Base-by-base conservation (phyloP, 1,140 invertebrate genomes). In the Bombus confusus region DNA sequence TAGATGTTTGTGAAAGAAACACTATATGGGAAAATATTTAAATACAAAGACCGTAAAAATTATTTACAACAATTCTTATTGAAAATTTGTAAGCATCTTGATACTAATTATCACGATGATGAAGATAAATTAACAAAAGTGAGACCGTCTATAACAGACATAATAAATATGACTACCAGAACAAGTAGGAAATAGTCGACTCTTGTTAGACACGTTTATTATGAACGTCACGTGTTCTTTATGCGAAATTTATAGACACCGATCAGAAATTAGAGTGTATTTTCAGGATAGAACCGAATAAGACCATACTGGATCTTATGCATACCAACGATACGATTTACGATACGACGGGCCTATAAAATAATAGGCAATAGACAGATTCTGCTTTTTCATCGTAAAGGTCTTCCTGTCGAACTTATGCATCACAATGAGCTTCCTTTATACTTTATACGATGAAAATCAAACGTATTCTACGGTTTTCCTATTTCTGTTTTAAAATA, bases 341-440 rank as follows among this genome's bases (percentile, higher is more conserved):
- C 6, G 47, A 52, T 62, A 77, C 37, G 57, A 62, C n/a, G 75
- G 34, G 34, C 52, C 75, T 77, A 77, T 77, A 77, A 77, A 77
- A 77, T 77, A 77, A 77, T 77, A 28, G 75, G 12, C 52, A 62
- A 39, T 34, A 25, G 37, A 62, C 75, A 77, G 75, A 77, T 77
- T 77, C 52, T 59, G 75, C 75, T 57, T 76, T 39, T n/a, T 34
- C 57, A 62, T 77, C 74, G 74, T 62, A 62, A 62, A 62, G 39
- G 57, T 77, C 52, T 62, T 62, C 37, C 37, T n/a, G 28, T 15
- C 28, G 37, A 77, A 77, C 37, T 77, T 77, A 77, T 77, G 75
- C 75, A 77, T 77, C 57, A 77, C 75, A 77, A 77, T n/a, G 75
- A 77, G 75, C 52, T 77, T 62, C 52, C 34, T 62, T 77, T 62